Evolutionary conservation across 1,140 invertebrate species (phyloP), one percentile per base, ranked within the genome.

Genomic region (Trichogramma pretiosum): DNA sequence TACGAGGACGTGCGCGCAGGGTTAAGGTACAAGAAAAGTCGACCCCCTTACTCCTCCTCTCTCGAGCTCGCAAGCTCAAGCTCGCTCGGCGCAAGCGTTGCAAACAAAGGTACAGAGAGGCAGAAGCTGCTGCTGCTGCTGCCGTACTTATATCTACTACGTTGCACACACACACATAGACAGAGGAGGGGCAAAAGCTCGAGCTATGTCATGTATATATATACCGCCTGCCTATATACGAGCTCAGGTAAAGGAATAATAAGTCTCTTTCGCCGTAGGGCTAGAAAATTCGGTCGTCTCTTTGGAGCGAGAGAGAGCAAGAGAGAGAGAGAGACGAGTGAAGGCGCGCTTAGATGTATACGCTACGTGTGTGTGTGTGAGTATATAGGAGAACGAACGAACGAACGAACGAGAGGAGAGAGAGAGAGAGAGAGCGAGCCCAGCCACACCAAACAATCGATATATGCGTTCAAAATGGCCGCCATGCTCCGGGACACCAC

Each of bases 381-480:
- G n/a, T n/a, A n/a, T n/a, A n/a, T n/a, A n/a, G n/a, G n/a, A n/a
- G n/a, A n/a, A n/a, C n/a, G n/a, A n/a, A n/a, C n/a, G n/a, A n/a
- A n/a, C n/a, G n/a, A n/a, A 30, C 23, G 22, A 49, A 45, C 50
- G 42, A 47, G 24, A 51, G 53, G 35, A 46, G 57, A 48, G 53
- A 42, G 43, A 48, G 52, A 41, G 44, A 41, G 46, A 45, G 46
- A 48, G 52, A 50, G 48, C 60, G 63, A 63, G 62, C 67, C 65
- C 65, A 65, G 69, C 69, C 67, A 28, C 24, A 68, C 70, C 68
- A 71, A 72, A 72, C 70, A 72, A 71, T 72, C 68, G 70, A 72
- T 72, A 72, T 72, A 72, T 72, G 67, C 70, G 68, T 70, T 72
- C 70, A 72, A 72, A 72, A 72, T 72, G 70, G 70, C 70, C 65